These are phyloP conservation scores for Nasonia vitripennis DNA, from an alignment of 1,140 invertebrate species.

Conservation along the genomic window DNA sequence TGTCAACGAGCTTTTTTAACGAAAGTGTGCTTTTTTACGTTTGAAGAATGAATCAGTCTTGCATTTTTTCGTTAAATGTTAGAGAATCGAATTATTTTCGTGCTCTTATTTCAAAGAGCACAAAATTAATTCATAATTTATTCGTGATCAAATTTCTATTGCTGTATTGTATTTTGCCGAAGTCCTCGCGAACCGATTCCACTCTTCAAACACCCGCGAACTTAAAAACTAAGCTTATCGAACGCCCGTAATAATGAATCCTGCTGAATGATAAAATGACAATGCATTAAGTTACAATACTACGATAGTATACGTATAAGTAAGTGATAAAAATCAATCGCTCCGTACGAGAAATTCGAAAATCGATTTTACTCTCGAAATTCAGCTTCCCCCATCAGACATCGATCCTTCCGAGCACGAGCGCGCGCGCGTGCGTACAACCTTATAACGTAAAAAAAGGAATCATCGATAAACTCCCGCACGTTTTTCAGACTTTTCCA, in stretches of 20 bases:
- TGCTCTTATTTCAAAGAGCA: not conserved
- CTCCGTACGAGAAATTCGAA: constrained; percentile 5
- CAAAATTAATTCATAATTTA: too few relatives aligned
- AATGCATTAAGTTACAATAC: constrained; percentile 20
- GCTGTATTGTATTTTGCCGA: too few relatives aligned
- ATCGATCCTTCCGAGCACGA: too few relatives aligned
- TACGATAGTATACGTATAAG: not conserved
- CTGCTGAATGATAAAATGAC: constrained; percentile 22
- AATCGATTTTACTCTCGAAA: not conserved
- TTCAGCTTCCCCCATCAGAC: not conserved
- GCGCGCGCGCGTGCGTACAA: too few relatives aligned
- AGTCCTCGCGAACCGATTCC: not conserved
- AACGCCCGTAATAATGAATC: not conserved
- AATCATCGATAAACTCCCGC: not conserved
- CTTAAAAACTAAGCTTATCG: not conserved
- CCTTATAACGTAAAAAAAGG: not conserved
- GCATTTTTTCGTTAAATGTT: not conserved
- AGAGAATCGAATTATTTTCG: not conserved
- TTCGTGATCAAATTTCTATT: not conserved
- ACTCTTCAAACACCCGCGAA: constrained; percentile 20
- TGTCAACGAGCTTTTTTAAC: not conserved
- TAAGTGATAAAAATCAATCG: constrained; percentile 17
- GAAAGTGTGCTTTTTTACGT: not conserved
- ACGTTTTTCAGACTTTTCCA: not conserved
- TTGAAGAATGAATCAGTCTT: constrained; percentile 12